These are phyloP conservation scores for Camptogramma bilineatum DNA, from an alignment of 2,888 invertebrate genomes.

Conservation along the genomic window DNA sequence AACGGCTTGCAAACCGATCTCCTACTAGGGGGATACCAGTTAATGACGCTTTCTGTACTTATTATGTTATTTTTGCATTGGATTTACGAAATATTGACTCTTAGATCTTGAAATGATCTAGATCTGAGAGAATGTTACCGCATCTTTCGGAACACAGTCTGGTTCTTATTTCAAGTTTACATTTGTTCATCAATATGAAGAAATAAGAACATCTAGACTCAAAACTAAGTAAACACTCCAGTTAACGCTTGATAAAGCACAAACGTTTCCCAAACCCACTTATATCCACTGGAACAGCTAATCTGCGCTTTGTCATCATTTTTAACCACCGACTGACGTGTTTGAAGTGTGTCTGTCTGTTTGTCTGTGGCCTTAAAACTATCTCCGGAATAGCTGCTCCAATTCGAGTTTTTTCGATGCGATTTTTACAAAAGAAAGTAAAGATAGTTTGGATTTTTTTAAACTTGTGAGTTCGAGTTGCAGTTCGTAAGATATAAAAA, in stretches of 20 bases:
- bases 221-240: no score
- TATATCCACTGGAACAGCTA: not conserved
- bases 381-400: not conserved
- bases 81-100: no score
- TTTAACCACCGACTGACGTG: not conserved
- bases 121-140: not conserved
- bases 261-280: not conserved
- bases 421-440: not conserved
- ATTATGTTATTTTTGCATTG: no score
- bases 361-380: not conserved
- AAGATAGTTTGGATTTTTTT: not conserved
- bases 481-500: not conserved
- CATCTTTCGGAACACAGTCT: no score
- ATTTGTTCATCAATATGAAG: no score
- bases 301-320: constrained; percentile 1
- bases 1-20: no score
- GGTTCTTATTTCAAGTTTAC: no score
- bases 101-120: no score
- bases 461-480: not conserved
- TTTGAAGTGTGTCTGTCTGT: not conserved
- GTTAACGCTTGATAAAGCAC: constrained; percentile 3
- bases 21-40: no score
- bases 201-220: no score
- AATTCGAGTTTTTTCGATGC: not conserved
- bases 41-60: no score